These are phyloP conservation scores for Drosophila nasuta DNA, from an alignment of 1,140 invertebrate species.

Conservation along the genomic window DNA sequence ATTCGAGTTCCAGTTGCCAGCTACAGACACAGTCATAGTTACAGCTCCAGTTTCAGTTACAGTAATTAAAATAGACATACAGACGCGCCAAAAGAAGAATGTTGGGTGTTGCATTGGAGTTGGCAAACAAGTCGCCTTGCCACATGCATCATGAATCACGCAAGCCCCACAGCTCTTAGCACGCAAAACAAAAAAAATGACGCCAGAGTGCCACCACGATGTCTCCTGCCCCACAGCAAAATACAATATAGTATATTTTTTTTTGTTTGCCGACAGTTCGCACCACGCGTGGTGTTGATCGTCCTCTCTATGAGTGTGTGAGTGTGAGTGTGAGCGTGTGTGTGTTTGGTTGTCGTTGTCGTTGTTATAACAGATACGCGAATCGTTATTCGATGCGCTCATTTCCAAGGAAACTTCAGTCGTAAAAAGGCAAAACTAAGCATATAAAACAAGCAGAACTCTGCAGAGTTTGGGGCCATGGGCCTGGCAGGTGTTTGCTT, in stretches of 20 bases:
- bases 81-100: constrained; percentile 63
- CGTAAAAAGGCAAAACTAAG: constrained; percentile 67
- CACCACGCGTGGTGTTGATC: constrained; percentile 52
- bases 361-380: constrained; percentile 61
- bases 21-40: constrained; percentile 52
- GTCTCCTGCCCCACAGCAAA: constrained; percentile 5
- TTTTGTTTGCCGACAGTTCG: constrained; percentile 42
- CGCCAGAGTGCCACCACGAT: constrained; percentile 34
- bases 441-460: constrained; percentile 32
- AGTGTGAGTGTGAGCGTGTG: constrained; percentile 3
- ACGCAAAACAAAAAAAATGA: constrained; percentile 72
- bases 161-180: constrained; percentile 43
- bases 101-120: constrained; percentile 55
- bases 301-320: constrained; percentile 9
- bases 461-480: constrained; percentile 1
- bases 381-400: constrained; percentile 53
- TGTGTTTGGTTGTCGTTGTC: constrained; percentile 19
- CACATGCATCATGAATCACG: constrained; percentile 74
- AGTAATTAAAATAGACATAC: constrained; percentile 75
- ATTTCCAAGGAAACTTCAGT: constrained; percentile 78
- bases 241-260: no score
- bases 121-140: constrained; percentile 43
- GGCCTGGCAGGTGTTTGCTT: constrained; percentile 59
- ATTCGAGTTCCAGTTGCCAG: constrained; percentile 43
- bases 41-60: constrained; percentile 33